Evolutionary conservation across 1,140 invertebrate genomes (phyloP).

Genomic region (Odontomachus brunneus): DNA sequence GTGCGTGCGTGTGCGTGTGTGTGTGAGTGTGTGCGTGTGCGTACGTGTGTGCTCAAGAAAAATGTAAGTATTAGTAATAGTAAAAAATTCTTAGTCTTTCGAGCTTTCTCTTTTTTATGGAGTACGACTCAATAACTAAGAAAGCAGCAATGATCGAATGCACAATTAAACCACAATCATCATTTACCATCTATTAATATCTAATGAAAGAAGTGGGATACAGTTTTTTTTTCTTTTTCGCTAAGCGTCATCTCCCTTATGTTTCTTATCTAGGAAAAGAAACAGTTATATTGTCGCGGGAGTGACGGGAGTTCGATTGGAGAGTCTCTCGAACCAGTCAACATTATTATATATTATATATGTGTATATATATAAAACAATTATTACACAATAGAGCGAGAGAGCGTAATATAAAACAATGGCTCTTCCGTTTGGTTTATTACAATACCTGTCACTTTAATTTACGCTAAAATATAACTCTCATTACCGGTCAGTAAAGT

Average conservation of each 20-base stretch:
- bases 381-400: constrained; percentile 65
- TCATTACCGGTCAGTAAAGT: constrained; percentile 68
- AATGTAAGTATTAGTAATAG: no score
- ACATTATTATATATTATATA: constrained; percentile 46
- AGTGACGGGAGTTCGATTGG: neutral
- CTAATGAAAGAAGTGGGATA: constrained; percentile 70
- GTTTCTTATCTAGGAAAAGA: constrained; percentile 45
- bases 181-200: constrained; percentile 69
- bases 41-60: no score
- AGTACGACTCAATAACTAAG: neutral
- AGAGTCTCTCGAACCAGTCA: constrained; percentile 51
- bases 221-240: constrained; percentile 63
- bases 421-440: constrained; percentile 60
- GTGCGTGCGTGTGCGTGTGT: no score
- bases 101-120: no score
- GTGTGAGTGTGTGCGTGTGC: no score
- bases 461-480: constrained; percentile 77
- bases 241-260: constrained; percentile 56
- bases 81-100: no score
- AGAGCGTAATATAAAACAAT: constrained; percentile 75
- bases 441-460: constrained; percentile 66
- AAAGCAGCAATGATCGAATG: neutral
- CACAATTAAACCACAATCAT: constrained; percentile 61
- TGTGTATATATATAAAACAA: constrained; percentile 65
- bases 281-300: constrained; percentile 24